Evolutionary conservation across 2,888 invertebrate genomes (phyloP).

Genomic region (Ommatoiulus sabulosus): DNA sequence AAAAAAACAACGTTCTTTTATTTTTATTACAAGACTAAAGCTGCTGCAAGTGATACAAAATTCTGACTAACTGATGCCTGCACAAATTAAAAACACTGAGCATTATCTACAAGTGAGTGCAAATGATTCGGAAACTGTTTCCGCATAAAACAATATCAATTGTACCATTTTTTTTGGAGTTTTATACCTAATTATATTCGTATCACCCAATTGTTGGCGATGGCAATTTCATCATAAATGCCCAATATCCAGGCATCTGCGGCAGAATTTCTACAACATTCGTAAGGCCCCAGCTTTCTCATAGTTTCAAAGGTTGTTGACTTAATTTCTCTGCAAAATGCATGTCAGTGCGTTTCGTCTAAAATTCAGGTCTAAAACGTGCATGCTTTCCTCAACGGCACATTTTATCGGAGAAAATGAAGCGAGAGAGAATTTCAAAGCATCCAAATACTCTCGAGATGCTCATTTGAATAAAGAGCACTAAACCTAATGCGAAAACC

Average conservation of each 20-base stretch:
- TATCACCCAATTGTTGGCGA: neutral
- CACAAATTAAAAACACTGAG: no score
- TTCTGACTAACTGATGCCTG: no score
- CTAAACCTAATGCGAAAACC: slow-evolving; percentile 16
- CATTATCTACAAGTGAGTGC: no score
- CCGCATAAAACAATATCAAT: neutral
- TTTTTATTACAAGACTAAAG: no score
- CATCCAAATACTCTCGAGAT: slow-evolving; percentile 34
- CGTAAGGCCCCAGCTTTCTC: neutral
- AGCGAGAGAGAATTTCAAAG: slow-evolving; percentile 27
- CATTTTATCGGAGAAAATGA: slow-evolving; percentile 34
- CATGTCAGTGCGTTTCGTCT: neutral
- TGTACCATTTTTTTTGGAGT: no score
- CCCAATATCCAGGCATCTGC: neutral
- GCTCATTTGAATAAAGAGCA: slow-evolving; percentile 34
- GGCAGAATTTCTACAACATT: neutral
- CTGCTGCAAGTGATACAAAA: no score
- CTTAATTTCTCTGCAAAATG: slow-evolving; percentile 20
- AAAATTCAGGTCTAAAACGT: slow-evolving; percentile 26
- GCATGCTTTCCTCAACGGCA: slow-evolving; percentile 20
- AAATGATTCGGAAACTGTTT: no score
- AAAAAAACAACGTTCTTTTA: no score
- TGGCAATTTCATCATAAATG: neutral
- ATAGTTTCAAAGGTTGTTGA: slow-evolving; percentile 10
- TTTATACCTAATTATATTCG: neutral